A percentile compares a stretch with the other conserved stretches of the same genome.
Conservation (phyloP, 2,888 invertebrate genomes). For the Aproaerema taeniolella region DNA sequence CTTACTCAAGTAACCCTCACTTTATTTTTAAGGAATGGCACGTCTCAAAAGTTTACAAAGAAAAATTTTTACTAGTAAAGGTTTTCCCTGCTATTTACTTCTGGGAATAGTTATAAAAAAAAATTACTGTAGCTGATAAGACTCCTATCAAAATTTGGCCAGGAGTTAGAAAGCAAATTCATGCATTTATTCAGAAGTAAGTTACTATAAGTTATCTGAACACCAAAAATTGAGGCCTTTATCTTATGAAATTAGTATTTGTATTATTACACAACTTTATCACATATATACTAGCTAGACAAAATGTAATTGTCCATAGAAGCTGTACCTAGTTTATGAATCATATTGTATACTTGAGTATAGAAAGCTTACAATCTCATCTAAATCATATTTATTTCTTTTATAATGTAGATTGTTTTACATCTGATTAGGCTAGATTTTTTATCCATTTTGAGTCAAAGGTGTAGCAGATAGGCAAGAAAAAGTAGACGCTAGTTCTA, state of each 20-base stretch:
- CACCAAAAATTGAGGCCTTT: constrained; percentile 66
- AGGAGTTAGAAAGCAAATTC: not conserved
- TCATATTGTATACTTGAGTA: too few relatives aligned
- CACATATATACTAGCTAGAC: too few relatives aligned
- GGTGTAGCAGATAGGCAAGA: not conserved
- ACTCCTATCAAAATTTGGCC: not conserved
- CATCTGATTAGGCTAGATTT: too few relatives aligned
- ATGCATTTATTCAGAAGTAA: constrained; percentile 21
- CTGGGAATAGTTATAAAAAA: not conserved
- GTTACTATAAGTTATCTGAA: constrained; percentile 27
- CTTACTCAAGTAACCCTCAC: constrained; percentile 46
- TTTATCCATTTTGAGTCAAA: too few relatives aligned
- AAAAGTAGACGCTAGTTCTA: constrained; percentile 32
- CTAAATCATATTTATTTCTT: too few relatives aligned
- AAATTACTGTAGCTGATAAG: not conserved
- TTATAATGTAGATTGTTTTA: too few relatives aligned
- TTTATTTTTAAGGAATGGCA: constrained; percentile 61
- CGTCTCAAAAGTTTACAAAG: constrained; percentile 74
- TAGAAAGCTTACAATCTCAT: too few relatives aligned
- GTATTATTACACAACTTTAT: too few relatives aligned
- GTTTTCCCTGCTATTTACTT: not conserved
- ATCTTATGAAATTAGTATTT: constrained; percentile 26
- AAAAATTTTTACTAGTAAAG: constrained; percentile 12
- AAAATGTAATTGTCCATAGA: too few relatives aligned
- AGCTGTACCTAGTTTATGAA: too few relatives aligned